These are phyloP conservation scores for Tanypteryx hageni DNA, from an alignment of 2,888 invertebrate species.

Conservation along the genomic window DNA sequence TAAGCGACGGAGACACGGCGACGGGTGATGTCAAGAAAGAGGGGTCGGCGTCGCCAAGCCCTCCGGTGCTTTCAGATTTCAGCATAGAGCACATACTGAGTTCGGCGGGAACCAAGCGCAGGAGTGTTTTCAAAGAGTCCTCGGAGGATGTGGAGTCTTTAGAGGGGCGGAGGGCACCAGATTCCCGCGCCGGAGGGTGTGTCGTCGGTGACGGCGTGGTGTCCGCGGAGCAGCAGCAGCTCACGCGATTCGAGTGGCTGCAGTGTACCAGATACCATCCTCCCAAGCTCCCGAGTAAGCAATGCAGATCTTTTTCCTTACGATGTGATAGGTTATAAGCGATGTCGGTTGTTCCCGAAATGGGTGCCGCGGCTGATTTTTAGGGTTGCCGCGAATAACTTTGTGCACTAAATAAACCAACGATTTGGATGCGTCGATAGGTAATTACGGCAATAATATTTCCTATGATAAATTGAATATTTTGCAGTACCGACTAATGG, in stretches of 20 bases:
- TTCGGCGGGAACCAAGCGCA: conserved; percentile 74
- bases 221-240: conserved; percentile 38
- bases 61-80: conserved; percentile 74
- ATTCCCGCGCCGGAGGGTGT: conserved; percentile 8
- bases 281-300: conserved; percentile 83
- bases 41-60: not conserved
- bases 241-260: conserved; percentile 78
- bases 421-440: no score
- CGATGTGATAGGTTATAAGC: no score
- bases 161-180: conserved; percentile 46
- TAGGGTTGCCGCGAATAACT: no score
- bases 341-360: no score
- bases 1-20: not conserved
- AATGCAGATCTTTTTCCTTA: conserved; percentile 18
- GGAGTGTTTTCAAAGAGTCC: conserved; percentile 67
- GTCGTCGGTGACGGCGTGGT: not conserved
- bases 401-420: no score
- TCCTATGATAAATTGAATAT: no score
- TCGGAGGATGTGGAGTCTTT: conserved; percentile 69
- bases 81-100: conserved; percentile 81
- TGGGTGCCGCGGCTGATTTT: no score
- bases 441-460: no score
- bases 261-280: conserved; percentile 85
- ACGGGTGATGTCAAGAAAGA: not conserved
- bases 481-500: no score